These are phyloP conservation scores for Buphagus erythrorhynchus DNA, from an alignment of 2,797 vertebrate genomes.

Conservation along the genomic window DNA sequence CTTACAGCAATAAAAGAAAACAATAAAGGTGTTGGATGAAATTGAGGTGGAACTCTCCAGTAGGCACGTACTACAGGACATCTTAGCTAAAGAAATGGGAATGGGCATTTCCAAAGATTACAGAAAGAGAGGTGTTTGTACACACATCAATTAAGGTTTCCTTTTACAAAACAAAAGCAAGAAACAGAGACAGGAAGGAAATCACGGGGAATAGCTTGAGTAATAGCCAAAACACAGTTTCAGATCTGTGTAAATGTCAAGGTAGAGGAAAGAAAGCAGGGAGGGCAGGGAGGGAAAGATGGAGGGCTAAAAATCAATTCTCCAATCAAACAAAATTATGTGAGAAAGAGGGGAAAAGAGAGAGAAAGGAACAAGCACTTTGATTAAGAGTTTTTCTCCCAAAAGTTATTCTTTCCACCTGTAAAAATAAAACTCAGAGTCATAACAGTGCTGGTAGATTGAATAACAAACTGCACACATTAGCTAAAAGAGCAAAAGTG, in stretches of 20 bases:
- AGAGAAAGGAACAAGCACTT: neutral
- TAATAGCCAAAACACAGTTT: conserved; percentile 13
- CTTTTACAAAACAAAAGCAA: conserved; percentile 20
- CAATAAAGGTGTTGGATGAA: neutral
- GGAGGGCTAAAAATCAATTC: neutral
- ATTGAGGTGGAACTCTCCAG: neutral
- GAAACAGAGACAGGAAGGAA: conserved; percentile 52
- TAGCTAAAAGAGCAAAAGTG: neutral
- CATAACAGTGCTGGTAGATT: neutral
- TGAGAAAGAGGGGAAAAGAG: neutral
- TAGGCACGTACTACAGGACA: neutral
- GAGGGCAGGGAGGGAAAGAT: accelerated
- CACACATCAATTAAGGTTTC: neutral
- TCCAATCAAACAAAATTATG: neutral
- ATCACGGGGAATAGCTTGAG: neutral
- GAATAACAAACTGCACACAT: neutral
- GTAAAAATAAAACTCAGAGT: neutral
- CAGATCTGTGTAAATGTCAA: neutral
- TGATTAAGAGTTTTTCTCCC: neutral
- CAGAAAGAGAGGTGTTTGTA: neutral
- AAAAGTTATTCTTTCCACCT: neutral
- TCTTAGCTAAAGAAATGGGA: neutral
- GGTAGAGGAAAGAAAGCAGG: neutral
- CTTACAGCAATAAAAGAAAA: neutral
- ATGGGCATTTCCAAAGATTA: neutral